Base-by-base conservation (phyloP, 2,888 invertebrate species). In the Tortrix viridana region DNA sequence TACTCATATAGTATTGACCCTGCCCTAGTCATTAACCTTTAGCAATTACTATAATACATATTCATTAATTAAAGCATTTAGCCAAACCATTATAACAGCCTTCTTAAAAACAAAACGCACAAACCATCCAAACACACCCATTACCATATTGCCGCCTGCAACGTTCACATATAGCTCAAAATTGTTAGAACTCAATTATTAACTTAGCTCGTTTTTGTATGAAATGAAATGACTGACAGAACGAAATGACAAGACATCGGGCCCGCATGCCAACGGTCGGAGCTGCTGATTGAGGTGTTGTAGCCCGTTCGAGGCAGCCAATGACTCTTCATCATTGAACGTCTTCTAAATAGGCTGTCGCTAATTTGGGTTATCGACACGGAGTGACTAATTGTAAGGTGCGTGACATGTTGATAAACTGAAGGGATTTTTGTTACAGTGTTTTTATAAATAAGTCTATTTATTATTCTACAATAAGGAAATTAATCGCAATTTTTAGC, bases 321-420 rank as follows among this genome's bases (percentile, higher is more conserved):
- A 43, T 44, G 44, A 48, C 22, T 46, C 46, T 60, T 7, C 37
- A 60, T 60, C 59, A 60, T 52, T 50, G 44, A 19, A 46, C 55
- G 59, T 49, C 50, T 66, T 66, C 71, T 75, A 74, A 74, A 77
- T 77, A 70, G 70, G 68, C 71, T 75, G 81, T 73, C 76, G 72
- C 73, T 74, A 71, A 85, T 80, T 83, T 83, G 75, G 77, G 79
- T 76, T 79, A 84, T 84, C 84, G 80, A 83, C 80, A 80, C 80
- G 68, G 68, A 74, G 78, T 84, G 82, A 81, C 74, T 77, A 74
- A 76, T 71, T 56, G 54, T 61, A 26, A 23, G 66, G n/a, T 54
- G 60, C 5, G 65, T 43, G 2, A 46, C 60, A 22, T 47, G 47
- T 66, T 49, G 38, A 62, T 60, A 48, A 65, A 67, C 48, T 64